These are phyloP conservation scores for Dryadula phaetusa DNA, from an alignment of 2,888 invertebrate species.

Conservation along the genomic window DNA sequence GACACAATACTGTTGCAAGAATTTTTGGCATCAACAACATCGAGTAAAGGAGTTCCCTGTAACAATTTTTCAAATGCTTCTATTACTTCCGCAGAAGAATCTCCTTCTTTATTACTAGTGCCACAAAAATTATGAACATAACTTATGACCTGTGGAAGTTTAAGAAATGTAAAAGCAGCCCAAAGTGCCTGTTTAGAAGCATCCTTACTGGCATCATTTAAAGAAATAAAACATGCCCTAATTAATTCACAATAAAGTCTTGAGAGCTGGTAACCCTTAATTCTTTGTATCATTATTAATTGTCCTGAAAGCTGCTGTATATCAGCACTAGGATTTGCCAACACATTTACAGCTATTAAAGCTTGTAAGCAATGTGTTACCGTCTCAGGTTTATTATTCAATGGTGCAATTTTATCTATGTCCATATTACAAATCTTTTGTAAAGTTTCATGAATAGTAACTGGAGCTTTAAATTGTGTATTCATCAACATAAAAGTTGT, in stretches of 20 bases:
- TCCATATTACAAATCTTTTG: slow-evolving; percentile 86
- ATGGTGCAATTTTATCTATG: slow-evolving; percentile 84
- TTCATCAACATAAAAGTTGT: slow-evolving; percentile 85
- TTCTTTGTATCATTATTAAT: slow-evolving; percentile 91
- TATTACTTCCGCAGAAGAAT: slow-evolving; percentile 90
- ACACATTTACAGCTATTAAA: slow-evolving; percentile 92
- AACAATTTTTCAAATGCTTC: slow-evolving; percentile 94
- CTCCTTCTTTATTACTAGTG: slow-evolving; percentile 83
- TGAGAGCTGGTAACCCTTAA: slow-evolving; percentile 92
- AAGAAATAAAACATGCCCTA: slow-evolving; percentile 94
- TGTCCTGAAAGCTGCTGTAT: slow-evolving; percentile 92
- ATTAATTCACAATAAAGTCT: slow-evolving; percentile 95
- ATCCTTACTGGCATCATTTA: slow-evolving; percentile 93
- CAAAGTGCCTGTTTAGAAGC: slow-evolving; percentile 93
- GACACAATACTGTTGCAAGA: slow-evolving; percentile 94
- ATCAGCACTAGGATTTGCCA: slow-evolving; percentile 93
- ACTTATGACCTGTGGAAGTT: slow-evolving; percentile 92
- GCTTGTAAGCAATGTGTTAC: slow-evolving; percentile 91
- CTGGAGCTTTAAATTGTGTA: slow-evolving; percentile 81
- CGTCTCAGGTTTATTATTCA: slow-evolving; percentile 84
- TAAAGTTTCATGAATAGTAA: slow-evolving; percentile 85
- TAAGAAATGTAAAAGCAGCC: slow-evolving; percentile 97
- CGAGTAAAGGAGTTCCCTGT: slow-evolving; percentile 92
- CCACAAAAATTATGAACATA: slow-evolving; percentile 86
- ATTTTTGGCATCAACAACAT: slow-evolving; percentile 95